Conservation (phyloP, 2,888 invertebrate genomes). For the Trissonchulus latispiculum region DNA sequence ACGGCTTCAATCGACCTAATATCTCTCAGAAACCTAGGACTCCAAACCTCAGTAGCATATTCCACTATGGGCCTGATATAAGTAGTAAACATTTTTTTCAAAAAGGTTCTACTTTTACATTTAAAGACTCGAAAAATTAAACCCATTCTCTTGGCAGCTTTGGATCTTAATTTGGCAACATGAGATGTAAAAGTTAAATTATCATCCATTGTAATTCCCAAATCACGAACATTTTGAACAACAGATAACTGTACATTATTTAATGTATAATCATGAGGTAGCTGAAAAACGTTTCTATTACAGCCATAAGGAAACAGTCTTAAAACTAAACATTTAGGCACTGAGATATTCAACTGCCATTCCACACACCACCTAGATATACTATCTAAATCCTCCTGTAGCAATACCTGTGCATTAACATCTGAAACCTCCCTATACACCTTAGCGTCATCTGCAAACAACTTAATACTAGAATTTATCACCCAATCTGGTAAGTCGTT, state of each 20-base stretch:
- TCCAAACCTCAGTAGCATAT: slow-evolving; percentile 10
- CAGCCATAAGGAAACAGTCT: not conserved
- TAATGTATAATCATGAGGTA: not conserved
- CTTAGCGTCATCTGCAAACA: slow-evolving; percentile 18
- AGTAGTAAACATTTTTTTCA: not conserved
- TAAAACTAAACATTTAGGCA: not conserved
- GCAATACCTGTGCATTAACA: not conserved
- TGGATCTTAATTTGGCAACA: not conserved
- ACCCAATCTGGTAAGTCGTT: not conserved
- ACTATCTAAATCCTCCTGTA: not conserved
- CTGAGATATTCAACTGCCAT: not conserved
- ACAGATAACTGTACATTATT: not conserved
- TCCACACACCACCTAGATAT: not conserved
- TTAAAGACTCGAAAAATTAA: not conserved
- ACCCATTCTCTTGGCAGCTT: not conserved
- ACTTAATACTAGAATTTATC: not conserved
- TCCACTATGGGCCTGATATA: slow-evolving; percentile 1
- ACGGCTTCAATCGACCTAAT: not conserved
- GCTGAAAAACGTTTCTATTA: not conserved
- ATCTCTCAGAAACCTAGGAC: not conserved
- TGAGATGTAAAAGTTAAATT: not conserved
- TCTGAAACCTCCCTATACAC: not conserved
- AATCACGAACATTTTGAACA: not conserved
- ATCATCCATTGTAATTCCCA: slow-evolving; percentile 3
- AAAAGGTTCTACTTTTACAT: not conserved